These are phyloP conservation scores for Heliconius melpomene DNA, from an alignment of 1,140 invertebrate genomes.

Conservation along the genomic window DNA sequence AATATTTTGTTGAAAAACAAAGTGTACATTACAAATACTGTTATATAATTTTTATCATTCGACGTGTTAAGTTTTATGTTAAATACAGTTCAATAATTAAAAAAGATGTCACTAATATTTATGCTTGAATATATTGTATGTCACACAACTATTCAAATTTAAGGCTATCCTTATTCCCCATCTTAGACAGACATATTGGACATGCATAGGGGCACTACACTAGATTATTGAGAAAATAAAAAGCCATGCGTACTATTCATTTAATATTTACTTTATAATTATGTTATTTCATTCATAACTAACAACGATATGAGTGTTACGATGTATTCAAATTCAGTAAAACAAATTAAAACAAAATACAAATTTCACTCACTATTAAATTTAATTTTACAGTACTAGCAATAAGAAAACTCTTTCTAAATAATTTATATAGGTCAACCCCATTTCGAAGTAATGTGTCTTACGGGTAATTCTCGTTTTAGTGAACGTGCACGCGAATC, in stretches of 20 bases:
- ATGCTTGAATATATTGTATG: neutral
- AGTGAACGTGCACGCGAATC: conserved; percentile 73
- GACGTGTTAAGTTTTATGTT: neutral
- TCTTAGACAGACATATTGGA: neutral
- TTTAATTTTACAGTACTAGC: conserved; percentile 80
- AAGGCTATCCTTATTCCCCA: neutral
- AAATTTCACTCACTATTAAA: conserved; percentile 81
- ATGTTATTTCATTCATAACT: conserved; percentile 82
- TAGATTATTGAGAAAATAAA: conserved; percentile 59
- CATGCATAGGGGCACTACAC: conserved; percentile 18
- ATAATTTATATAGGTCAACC: conserved; percentile 80
- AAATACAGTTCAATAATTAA: neutral
- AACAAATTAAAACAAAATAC: conserved; percentile 80
- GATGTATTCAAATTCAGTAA: conserved; percentile 80
- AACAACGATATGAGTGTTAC: conserved; percentile 81
- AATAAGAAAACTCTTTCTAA: conserved; percentile 77
- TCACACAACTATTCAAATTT: neutral
- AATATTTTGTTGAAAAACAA: conserved; percentile 1
- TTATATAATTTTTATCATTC: neutral
- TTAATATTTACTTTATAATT: conserved; percentile 82
- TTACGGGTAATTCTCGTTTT: conserved; percentile 68
- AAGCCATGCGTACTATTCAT: conserved; percentile 77
- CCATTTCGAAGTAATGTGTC: conserved; percentile 69
- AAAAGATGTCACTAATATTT: neutral
- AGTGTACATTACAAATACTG: conserved; percentile 6